Evolutionary conservation across 2,797 vertebrate species (phyloP), one percentile per base, ranked within the genome.

Genomic region (Sitta carolinensis): DNA sequence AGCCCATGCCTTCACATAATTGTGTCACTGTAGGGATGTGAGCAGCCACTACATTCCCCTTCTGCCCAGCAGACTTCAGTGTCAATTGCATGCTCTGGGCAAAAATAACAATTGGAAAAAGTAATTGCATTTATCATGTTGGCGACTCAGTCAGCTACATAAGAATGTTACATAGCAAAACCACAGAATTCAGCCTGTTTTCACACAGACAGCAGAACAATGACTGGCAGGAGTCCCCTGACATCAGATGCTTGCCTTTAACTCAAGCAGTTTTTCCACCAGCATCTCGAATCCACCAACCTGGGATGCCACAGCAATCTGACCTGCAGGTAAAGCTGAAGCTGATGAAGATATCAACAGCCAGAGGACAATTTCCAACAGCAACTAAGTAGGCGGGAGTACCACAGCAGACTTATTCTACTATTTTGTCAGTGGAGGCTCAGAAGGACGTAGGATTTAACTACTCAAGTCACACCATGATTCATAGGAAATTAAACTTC

Each of bases 91-190:
- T 66, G 95, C 95, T 97, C 80, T 87, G 93, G 93, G 95, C 96
- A 94, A 95, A 96, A 96, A 94, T 96, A 95, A 96, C 93, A 96
- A 97, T 92, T 94, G 93, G 91, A 96, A 95, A 96, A 96, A 94
- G 77, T 85, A 95, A 96, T 94, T 95, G 93, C 81, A 96, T 96
- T 94, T 96, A 96, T 97, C 94, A 94, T 88, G 87, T 91, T 96
- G 94, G 93, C 40, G 10, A 96, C 91, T 94, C 54, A 42, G 80
- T 34, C 54, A 47, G 88, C 93, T 96, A 92, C 94, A 96, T 96
- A 95, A 94, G 95, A 97, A 97, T 90, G 95, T 80, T 91, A 90
- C 94, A 95, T 48, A 93, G 93, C 90, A 94, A 94, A 96, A 93
- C 94, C 93, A 9, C 95, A 96, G 95, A 95, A 93, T 90, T 87